These are phyloP conservation scores for Brenthis hecate DNA, from an alignment of 2,888 invertebrate species.

Conservation along the genomic window DNA sequence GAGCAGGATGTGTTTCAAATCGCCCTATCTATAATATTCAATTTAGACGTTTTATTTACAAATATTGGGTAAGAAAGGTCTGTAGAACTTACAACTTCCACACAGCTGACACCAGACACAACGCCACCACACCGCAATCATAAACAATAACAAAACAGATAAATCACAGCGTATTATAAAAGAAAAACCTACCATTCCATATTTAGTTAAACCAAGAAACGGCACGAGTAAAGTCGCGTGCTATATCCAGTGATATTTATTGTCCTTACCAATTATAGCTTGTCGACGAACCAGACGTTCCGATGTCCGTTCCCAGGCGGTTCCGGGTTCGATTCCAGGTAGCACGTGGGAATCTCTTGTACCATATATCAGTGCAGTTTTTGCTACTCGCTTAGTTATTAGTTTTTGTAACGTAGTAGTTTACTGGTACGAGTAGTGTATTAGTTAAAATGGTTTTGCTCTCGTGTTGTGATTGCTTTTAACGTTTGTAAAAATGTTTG, in stretches of 20 bases:
- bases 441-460: slow-evolving; percentile 40
- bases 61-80: no score
- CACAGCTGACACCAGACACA: slow-evolving; percentile 4
- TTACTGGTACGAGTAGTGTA: slow-evolving; percentile 40
- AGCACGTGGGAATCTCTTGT: slow-evolving; percentile 77
- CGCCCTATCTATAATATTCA: no score
- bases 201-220: neutral
- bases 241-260: slow-evolving; percentile 42
- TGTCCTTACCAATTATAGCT: slow-evolving; percentile 48
- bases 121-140: slow-evolving; percentile 8
- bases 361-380: slow-evolving; percentile 68
- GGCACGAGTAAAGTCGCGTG: slow-evolving; percentile 36
- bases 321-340: slow-evolving; percentile 77
- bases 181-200: slow-evolving; percentile 5
- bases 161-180: slow-evolving; percentile 18
- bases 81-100: neutral
- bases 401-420: slow-evolving; percentile 40
- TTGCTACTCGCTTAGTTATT: slow-evolving; percentile 41
- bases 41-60: no score
- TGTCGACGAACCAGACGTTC: slow-evolving; percentile 59
- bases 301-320: slow-evolving; percentile 67
- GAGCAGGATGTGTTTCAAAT: no score
- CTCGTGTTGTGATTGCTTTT: slow-evolving; percentile 14
- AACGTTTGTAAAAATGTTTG: slow-evolving; percentile 17
- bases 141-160: slow-evolving; percentile 9